A percentile compares a stretch with the other conserved stretches of the same genome.
Conservation (phyloP, 2,113 vertebrate genomes). For the Albula goreensis region DNA sequence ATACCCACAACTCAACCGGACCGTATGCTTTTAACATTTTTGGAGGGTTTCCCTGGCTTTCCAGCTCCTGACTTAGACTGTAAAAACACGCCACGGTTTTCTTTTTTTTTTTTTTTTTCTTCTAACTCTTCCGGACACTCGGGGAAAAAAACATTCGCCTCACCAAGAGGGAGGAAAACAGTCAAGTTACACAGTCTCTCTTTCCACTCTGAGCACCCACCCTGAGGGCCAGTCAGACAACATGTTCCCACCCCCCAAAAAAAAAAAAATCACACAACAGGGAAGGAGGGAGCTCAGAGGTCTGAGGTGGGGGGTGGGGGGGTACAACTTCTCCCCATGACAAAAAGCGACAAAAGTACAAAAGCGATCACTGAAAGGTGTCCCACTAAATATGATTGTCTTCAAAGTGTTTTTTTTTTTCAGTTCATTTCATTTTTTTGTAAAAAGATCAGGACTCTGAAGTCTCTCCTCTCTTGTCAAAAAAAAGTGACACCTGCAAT, state of each 20-base stretch:
- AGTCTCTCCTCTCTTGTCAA: constrained; percentile 52
- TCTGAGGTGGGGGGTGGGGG: constrained; percentile 42
- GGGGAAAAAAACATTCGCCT: not conserved
- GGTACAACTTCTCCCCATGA: constrained; percentile 67
- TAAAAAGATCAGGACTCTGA: constrained; percentile 67
- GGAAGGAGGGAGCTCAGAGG: constrained; percentile 60
- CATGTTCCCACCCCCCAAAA: constrained; percentile 42
- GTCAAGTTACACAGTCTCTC: constrained; percentile 60
- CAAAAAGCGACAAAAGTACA: constrained; percentile 56
- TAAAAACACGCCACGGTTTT: not conserved
- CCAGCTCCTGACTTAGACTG: not conserved
- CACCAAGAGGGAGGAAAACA: constrained; percentile 43
- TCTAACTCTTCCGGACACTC: not conserved
- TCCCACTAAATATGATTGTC: constrained; percentile 87
- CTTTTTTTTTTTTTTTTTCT: too few relatives aligned
- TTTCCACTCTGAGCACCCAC: constrained; percentile 58
- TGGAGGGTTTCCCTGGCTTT: not conserved
- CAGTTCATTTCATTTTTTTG: constrained; percentile 52
- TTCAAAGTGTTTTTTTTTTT: constrained; percentile 77
- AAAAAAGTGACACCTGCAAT: constrained; percentile 59
- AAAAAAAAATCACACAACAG: constrained; percentile 78
- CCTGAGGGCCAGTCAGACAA: constrained; percentile 76
- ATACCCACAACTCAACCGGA: not conserved
- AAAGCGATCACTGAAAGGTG: constrained; percentile 71
- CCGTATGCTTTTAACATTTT: not conserved